Evolutionary conservation across 2,113 vertebrate genomes (phyloP).

Genomic region (Pedionomus torquatus): DNA sequence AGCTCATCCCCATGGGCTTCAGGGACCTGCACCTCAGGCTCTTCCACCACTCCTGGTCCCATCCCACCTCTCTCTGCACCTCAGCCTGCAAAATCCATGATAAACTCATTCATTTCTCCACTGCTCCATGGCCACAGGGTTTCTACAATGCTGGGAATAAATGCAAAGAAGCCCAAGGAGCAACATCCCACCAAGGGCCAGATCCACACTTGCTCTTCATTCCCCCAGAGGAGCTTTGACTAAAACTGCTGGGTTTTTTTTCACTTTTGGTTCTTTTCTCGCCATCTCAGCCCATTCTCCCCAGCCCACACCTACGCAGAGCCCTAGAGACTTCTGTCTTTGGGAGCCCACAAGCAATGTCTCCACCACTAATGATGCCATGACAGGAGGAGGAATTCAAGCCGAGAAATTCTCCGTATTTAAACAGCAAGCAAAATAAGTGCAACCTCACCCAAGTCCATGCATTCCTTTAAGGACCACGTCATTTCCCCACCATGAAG

Average conservation of each 20-base stretch:
- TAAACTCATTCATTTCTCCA: neutral
- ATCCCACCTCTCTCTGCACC: neutral
- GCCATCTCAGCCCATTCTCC: neutral
- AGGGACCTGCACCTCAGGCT: neutral
- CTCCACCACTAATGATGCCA: neutral
- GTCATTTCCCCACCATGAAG: accelerated
- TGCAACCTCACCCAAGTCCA: accelerated
- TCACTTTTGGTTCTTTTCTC: neutral
- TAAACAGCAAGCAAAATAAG: neutral
- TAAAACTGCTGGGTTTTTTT: neutral
- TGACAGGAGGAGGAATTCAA: neutral
- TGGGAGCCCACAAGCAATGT: neutral
- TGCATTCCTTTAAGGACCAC: accelerated
- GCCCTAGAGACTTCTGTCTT: neutral
- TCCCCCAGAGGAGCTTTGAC: neutral
- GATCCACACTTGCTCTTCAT: neutral
- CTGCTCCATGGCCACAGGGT: neutral
- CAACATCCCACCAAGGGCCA: neutral
- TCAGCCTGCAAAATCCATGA: accelerated
- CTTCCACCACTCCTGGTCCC: neutral
- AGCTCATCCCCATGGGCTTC: neutral
- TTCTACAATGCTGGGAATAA: neutral
- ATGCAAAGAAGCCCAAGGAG: neutral
- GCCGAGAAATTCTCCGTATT: neutral
- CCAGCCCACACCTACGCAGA: neutral